Percentiles rank a stretch among this genome's conserved stretches.
Conservation (phyloP, 1,140 invertebrate genomes). For the Brachionus asplanchnoidis region DNA sequence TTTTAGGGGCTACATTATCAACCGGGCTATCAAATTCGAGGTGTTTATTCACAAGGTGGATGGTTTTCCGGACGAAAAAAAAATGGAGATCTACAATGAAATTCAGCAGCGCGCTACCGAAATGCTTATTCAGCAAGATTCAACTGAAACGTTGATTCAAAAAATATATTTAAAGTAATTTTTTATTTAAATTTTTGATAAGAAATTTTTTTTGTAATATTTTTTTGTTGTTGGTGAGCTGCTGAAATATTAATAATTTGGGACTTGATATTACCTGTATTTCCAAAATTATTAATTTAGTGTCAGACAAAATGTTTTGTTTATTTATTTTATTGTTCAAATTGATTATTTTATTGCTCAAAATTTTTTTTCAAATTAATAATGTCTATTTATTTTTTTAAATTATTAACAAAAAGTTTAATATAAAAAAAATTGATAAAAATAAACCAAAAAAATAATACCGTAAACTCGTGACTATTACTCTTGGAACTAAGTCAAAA, state of each 20-base stretch:
- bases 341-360: not conserved
- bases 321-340: not conserved
- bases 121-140: slow-evolving; percentile 73
- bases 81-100: slow-evolving; percentile 95
- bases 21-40: slow-evolving; percentile 94
- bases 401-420: not conserved
- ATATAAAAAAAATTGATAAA: not conserved
- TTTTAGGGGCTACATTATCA: slow-evolving; percentile 89
- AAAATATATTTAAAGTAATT: slow-evolving; percentile 57
- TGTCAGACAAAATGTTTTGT: not conserved
- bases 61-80: slow-evolving; percentile 93
- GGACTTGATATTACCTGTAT: not conserved
- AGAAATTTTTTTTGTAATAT: not conserved
- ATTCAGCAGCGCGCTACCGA: slow-evolving; percentile 94
- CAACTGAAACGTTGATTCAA: slow-evolving; percentile 62
- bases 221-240: no score
- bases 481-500: no score
- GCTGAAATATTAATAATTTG: no score
- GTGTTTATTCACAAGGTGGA: slow-evolving; percentile 98
- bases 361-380: not conserved
- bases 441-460: not conserved
- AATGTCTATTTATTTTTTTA: not conserved
- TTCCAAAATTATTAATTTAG: not conserved
- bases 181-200: not conserved
- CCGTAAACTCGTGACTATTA: no score